A percentile compares a stretch with the other conserved stretches of the same genome.
Evolutionary conservation across 1,140 invertebrate species (phyloP).

Genomic region (Neodiprion pinetum): DNA sequence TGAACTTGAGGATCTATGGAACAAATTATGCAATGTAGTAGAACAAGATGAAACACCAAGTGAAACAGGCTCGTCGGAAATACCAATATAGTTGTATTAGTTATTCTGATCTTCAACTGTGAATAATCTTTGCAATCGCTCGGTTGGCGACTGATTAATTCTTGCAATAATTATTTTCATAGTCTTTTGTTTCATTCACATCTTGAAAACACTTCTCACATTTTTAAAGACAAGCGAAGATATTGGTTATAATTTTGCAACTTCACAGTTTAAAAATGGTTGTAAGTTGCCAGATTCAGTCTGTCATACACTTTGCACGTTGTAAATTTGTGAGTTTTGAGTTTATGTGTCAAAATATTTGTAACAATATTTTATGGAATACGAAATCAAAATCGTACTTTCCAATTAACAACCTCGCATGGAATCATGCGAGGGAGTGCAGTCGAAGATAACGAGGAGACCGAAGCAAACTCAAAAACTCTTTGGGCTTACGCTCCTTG

Average conservation of each 20-base stretch:
- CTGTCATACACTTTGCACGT: too few relatives aligned
- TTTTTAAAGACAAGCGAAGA: too few relatives aligned
- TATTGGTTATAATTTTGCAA: too few relatives aligned
- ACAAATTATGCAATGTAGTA: conserved; percentile 5
- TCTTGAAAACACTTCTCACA: too few relatives aligned
- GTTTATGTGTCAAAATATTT: too few relatives aligned
- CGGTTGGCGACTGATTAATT: neutral
- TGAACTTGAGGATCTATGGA: conserved; percentile 23
- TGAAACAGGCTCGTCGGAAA: neutral
- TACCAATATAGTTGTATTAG: neutral
- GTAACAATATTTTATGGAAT: too few relatives aligned
- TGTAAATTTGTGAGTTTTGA: too few relatives aligned
- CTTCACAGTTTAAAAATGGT: too few relatives aligned
- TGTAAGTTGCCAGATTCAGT: too few relatives aligned
- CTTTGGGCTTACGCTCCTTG: neutral
- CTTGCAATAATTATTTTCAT: conserved; percentile 8
- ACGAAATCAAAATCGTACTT: too few relatives aligned
- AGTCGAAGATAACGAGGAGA: neutral
- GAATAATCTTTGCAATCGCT: too few relatives aligned
- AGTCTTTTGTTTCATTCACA: conserved; percentile 6
- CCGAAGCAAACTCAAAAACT: neutral
- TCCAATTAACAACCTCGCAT: neutral
- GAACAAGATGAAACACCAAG: conserved; percentile 2
- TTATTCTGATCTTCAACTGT: too few relatives aligned
- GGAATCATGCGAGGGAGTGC: neutral